Evolutionary conservation across 2,797 vertebrate genomes (phyloP).

Genomic region (Amblyopsis hoosieri): DNA sequence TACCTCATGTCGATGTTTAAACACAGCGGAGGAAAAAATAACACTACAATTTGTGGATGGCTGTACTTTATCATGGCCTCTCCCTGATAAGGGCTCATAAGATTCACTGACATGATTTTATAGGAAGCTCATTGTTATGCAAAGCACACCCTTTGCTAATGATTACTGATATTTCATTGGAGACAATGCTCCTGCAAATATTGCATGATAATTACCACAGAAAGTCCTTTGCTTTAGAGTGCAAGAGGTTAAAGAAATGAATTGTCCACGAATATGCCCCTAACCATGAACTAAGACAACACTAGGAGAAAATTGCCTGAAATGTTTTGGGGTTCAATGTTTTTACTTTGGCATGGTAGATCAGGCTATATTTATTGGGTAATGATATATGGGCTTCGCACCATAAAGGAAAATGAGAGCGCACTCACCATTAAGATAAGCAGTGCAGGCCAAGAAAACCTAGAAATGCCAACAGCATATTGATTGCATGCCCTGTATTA

Average conservation of each 20-base stretch:
- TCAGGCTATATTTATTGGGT: conserved; percentile 62
- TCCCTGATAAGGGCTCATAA: no score
- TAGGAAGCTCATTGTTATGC: conserved; percentile 1
- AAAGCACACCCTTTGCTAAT: conserved; percentile 20
- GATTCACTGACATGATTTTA: not conserved
- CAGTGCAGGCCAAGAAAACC: conserved; percentile 65
- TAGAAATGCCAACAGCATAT: conserved; percentile 74
- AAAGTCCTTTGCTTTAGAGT: conserved; percentile 25
- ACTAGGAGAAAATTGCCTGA: conserved; percentile 53
- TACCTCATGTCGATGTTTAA: no score
- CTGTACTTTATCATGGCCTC: no score
- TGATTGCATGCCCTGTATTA: conserved; percentile 69
- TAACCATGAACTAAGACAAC: conserved; percentile 26
- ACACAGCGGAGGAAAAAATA: no score
- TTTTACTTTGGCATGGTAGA: conserved; percentile 54
- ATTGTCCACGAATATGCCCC: conserved; percentile 30
- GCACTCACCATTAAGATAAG: conserved; percentile 72
- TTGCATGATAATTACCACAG: conserved; percentile 22
- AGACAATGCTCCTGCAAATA: conserved; percentile 30
- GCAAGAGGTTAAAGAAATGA: conserved; percentile 34
- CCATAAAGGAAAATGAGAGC: conserved; percentile 73
- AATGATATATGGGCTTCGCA: conserved; percentile 74
- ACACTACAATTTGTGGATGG: no score
- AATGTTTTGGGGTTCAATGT: conserved; percentile 40
- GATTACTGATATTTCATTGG: conserved; percentile 24